Percentiles rank a stretch among this genome's conserved stretches.
Conservation (phyloP, 2,888 invertebrate genomes). For the Drymonia ruficornis region DNA sequence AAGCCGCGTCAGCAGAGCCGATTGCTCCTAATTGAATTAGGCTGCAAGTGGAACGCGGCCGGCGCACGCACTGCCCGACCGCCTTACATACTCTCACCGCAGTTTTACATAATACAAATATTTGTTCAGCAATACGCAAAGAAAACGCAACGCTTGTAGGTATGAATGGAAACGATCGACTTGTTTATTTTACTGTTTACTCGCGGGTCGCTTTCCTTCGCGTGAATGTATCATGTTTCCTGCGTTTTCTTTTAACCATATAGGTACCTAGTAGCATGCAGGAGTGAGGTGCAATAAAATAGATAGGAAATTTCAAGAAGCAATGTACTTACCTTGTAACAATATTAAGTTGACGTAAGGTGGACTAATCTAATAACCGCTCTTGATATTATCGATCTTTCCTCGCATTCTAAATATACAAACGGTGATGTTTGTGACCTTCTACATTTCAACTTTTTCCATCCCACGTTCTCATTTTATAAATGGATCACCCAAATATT, state of each 20-base stretch:
- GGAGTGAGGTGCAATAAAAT: background rate
- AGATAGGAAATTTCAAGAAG: background rate
- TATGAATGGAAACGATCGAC: conserved; percentile 32
- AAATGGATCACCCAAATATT: background rate
- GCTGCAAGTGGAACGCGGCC: conserved; percentile 70
- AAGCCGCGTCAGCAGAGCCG: conserved; percentile 51
- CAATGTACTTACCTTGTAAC: background rate
- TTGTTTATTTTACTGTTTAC: conserved; percentile 4
- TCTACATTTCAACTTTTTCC: background rate
- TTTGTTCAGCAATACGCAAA: conserved; percentile 43
- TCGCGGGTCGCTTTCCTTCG: background rate
- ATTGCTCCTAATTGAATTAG: conserved; percentile 81
- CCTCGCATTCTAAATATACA: conserved; percentile 4
- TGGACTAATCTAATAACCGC: conserved; percentile 10
- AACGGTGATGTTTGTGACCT: background rate
- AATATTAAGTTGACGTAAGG: background rate
- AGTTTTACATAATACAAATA: conserved; percentile 46
- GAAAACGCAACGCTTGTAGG: conserved; percentile 26
- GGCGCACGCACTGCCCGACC: conserved; percentile 48
- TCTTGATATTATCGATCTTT: conserved; percentile 5
- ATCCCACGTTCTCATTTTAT: background rate
- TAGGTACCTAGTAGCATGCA: background rate
- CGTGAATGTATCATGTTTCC: conserved; percentile 3
- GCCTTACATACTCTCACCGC: conserved; percentile 41
- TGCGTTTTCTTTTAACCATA: background rate